Base-by-base conservation (phyloP, 2,888 invertebrate species). In the Drosophila birchii region DNA sequence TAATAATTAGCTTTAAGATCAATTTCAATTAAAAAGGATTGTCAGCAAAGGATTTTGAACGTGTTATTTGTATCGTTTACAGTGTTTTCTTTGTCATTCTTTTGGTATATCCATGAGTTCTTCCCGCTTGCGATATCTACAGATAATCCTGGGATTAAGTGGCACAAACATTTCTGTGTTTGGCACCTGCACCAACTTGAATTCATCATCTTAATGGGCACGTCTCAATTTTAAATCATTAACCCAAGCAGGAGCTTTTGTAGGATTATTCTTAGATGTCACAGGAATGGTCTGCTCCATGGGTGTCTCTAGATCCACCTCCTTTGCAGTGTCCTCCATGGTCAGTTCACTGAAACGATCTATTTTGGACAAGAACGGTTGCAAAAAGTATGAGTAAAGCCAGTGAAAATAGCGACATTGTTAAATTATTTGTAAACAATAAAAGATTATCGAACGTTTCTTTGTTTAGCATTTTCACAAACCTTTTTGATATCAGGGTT, bases 21-120 rank as follows among this genome's bases (percentile, higher is more conserved):
- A 63, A 59, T 9, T 38, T 26, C 32, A 71, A 74, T 62, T 66
- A 68, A 75, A 53, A 14, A 34, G 3, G 29, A 43, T 59, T 57
- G 41, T 43, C 41, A 61, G 23, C 60, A 43, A 58, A n/a, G 11
- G 9, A 14, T 7, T 29, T 26, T 4, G 5, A 26, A 0, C 26
- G 26, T 26, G 26, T 26, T 26, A 23, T 26, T 26, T 26, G 26
- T 26, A 26, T 26, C 0, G 5, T 26, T 26, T 26, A 26, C 26
- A 26, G 4, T 26, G 26, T 26, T 26, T 26, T 26, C n/a, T 29
- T 29, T 29, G 5, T 3, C n/a, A 29, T 29, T 29, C 29, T 8
- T 29, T 29, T 1, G 29, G 29, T 29, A 29, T 29, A 7, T 29
- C 7, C 29, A 29, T 29, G 29, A 8, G 3, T 29, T 29, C 29